These are phyloP conservation scores for Ailurus styani DNA, from an alignment of 2,113 vertebrate genomes.

Conservation along the genomic window DNA sequence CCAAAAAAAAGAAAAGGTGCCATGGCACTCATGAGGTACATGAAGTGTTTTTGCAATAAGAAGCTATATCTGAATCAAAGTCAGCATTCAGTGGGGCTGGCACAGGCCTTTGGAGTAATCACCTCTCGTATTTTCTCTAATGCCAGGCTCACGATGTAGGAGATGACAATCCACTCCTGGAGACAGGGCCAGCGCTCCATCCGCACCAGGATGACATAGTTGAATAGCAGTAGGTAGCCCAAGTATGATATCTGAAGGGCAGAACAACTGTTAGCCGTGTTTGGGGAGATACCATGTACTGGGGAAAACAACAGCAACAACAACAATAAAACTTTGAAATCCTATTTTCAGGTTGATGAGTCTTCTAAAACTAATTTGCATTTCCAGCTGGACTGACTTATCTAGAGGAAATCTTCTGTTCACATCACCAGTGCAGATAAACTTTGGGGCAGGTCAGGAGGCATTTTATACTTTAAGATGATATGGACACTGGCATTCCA, in stretches of 20 bases:
- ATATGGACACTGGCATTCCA: not conserved
- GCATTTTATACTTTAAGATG: not conserved
- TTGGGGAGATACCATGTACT: rapidly evolving
- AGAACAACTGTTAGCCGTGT: not conserved
- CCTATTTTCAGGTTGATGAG: not conserved
- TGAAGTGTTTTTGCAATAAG: not conserved
- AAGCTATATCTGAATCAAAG: not conserved
- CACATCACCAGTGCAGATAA: not conserved
- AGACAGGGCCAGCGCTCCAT: slow-evolving; percentile 95
- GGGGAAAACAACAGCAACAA: rapidly evolving
- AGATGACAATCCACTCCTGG: slow-evolving; percentile 96
- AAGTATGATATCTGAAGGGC: slow-evolving; percentile 91
- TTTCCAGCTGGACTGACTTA: not conserved
- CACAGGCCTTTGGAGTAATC: slow-evolving; percentile 24
- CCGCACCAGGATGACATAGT: slow-evolving; percentile 96
- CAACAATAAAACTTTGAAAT: not conserved
- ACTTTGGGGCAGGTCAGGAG: not conserved
- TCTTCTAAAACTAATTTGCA: not conserved
- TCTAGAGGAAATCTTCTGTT: not conserved
- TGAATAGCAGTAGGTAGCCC: slow-evolving; percentile 94
- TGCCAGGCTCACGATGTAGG: slow-evolving; percentile 94
- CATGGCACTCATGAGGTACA: not conserved
- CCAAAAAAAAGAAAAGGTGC: not conserved
- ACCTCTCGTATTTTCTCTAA: slow-evolving; percentile 97
- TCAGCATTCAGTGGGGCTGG: not conserved